Evolutionary conservation across 2,888 invertebrate species (phyloP).

Genomic region (Rotaria sp.): DNA sequence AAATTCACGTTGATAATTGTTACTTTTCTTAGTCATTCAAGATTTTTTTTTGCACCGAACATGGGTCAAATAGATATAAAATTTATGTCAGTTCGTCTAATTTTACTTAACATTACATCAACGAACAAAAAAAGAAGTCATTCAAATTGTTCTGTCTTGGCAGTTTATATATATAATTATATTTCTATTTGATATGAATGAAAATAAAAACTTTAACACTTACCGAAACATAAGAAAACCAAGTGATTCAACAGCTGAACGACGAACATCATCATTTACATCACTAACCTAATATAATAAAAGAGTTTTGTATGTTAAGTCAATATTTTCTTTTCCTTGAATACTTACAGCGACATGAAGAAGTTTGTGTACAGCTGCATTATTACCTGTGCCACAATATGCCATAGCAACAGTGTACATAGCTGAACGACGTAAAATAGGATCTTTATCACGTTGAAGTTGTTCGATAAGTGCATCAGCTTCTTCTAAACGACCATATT

Average conservation of each 20-base stretch:
- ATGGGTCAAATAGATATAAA: too few relatives aligned
- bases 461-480: slow-evolving; percentile 85
- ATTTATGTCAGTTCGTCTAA: too few relatives aligned
- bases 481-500: slow-evolving; percentile 92
- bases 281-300: slow-evolving; percentile 68
- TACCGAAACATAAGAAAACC: slow-evolving; percentile 89
- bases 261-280: slow-evolving; percentile 94
- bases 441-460: slow-evolving; percentile 83
- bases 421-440: slow-evolving; percentile 83
- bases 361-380: slow-evolving; percentile 84
- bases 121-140: too few relatives aligned
- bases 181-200: not conserved
- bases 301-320: slow-evolving; percentile 32
- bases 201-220: slow-evolving; percentile 39
- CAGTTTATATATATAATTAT: not conserved
- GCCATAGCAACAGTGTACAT: slow-evolving; percentile 98
- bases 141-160: too few relatives aligned
- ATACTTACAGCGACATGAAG: slow-evolving; percentile 79
- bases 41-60: too few relatives aligned
- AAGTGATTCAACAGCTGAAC: slow-evolving; percentile 94
- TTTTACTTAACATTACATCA: too few relatives aligned
- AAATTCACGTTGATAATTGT: too few relatives aligned
- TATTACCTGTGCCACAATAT: slow-evolving; percentile 93
- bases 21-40: too few relatives aligned
- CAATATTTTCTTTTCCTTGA: not conserved